Conservation (phyloP, 2,888 invertebrate genomes). For the Parapristionchus giblindavisi region DNA sequence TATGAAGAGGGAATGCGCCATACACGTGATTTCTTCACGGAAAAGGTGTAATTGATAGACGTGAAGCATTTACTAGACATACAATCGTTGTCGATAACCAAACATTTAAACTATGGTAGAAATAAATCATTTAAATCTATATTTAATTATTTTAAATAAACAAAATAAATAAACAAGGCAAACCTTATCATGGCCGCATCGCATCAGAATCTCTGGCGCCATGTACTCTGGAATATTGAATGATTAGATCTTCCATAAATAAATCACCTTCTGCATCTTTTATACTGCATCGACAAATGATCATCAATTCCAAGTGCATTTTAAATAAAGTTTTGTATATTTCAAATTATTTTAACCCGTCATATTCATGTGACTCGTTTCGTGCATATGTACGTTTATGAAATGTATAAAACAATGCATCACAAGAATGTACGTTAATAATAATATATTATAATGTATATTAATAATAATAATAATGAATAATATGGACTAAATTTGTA, state of each 20-base stretch:
- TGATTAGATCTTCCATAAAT: background rate
- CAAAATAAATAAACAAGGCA: background rate
- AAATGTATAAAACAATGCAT: too few species aligned
- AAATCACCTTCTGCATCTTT: background rate
- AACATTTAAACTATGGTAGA: background rate
- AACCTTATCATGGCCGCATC: slow-evolving; percentile 96
- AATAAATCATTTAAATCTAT: background rate
- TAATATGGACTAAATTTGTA: too few species aligned
- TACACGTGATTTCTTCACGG: too few species aligned
- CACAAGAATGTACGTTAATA: too few species aligned
- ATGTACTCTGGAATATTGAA: slow-evolving; percentile 73
- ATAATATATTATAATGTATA: too few species aligned
- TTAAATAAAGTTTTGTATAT: background rate
- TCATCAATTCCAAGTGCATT: background rate
- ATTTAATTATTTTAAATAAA: background rate
- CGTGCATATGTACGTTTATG: too few species aligned
- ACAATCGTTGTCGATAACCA: background rate
- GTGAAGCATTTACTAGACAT: background rate
- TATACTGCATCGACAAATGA: background rate
- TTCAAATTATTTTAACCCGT: background rate
- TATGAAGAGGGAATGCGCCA: too few species aligned
- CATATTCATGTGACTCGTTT: too few species aligned
- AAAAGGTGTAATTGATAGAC: too few species aligned
- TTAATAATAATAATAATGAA: too few species aligned
- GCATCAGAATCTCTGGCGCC: slow-evolving; percentile 97